Conservation (phyloP, 2,797 vertebrate species). For the Coregonus suidteri region DNA sequence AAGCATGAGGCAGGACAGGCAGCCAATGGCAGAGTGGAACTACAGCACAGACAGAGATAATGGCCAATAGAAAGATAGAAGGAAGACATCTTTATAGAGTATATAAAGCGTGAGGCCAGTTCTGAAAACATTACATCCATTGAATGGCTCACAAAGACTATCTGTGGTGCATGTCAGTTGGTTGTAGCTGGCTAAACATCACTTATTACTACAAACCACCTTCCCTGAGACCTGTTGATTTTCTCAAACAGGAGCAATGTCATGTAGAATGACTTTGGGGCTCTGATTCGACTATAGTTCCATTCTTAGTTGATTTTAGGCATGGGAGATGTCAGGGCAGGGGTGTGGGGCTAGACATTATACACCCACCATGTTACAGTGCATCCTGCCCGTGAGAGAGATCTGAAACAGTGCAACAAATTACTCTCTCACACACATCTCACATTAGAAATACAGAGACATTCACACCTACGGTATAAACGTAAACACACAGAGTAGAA, state of each 20-base stretch:
- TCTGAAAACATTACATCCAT: too few species aligned
- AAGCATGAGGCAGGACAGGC: background rate
- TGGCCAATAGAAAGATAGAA: constrained; percentile 3
- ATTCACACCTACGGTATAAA: background rate
- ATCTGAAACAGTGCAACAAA: constrained; percentile 72
- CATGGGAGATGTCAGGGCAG: constrained; percentile 33
- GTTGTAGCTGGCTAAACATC: background rate
- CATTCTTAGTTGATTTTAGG: constrained; percentile 36
- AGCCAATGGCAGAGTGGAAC: constrained; percentile 14
- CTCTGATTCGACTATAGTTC: constrained; percentile 55
- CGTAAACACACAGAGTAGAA: constrained; percentile 1
- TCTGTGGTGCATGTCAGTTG: background rate
- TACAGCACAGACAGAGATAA: constrained; percentile 23
- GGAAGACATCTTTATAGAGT: background rate
- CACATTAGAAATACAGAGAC: background rate
- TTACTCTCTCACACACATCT: constrained; percentile 46
- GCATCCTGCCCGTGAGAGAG: constrained; percentile 76
- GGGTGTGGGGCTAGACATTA: constrained; percentile 46
- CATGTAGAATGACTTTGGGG: constrained; percentile 5
- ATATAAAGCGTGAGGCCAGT: too few species aligned
- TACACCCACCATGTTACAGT: constrained; percentile 78
- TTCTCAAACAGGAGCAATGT: background rate
- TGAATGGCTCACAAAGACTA: background rate
- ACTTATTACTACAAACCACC: background rate
- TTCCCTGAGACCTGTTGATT: background rate